phyloP scores from a whole-genome alignment of 2,797 vertebrate genomes.

The Melanotaenia nigrans region DNA sequence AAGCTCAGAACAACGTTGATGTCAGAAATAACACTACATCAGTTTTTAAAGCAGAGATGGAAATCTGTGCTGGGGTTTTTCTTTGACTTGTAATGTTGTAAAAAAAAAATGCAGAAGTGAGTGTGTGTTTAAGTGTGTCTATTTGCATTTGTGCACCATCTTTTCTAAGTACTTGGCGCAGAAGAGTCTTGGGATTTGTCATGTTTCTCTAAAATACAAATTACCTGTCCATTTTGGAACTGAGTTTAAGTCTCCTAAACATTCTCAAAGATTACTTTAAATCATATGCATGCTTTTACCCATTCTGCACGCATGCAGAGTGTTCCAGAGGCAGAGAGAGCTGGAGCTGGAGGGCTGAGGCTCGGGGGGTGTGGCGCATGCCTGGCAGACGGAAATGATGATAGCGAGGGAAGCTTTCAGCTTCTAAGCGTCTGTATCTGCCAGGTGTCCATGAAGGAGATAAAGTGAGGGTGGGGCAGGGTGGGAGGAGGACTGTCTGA shows the following conservation, averaged over 20 bases:
- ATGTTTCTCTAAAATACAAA: conserved; percentile 41
- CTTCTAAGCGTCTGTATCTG: conserved; percentile 60
- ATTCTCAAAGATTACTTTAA: conserved; percentile 50
- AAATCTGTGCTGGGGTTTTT: conserved; percentile 4
- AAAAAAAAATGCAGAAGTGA: background rate
- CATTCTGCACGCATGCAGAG: conserved; percentile 38
- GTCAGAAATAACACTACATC: background rate
- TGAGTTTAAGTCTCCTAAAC: conserved; percentile 40
- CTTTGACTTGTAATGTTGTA: conserved; percentile 4
- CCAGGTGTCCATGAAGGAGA: conserved; percentile 70
- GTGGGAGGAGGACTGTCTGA: conserved; percentile 39
- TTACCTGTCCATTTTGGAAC: conserved; percentile 22
- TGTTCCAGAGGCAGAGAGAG: conserved; percentile 12
- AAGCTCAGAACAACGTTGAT: background rate
- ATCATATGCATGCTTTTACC: conserved; percentile 57
- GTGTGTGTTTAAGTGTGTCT: conserved; percentile 16
- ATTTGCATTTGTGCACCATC: conserved; percentile 1
- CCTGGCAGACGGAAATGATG: conserved; percentile 73
- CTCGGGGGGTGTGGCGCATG: conserved; percentile 69
- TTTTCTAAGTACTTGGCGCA: conserved; percentile 24
- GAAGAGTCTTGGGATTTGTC: conserved; percentile 34
- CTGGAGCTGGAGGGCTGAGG: conserved; percentile 36
- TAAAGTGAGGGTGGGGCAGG: conserved; percentile 49
- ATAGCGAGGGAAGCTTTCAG: conserved; percentile 69
- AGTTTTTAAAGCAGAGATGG: background rate